Evolutionary conservation across 2,888 invertebrate genomes (phyloP), one percentile per base, ranked within the genome.

Genomic region (Eupeodes latifasciatus): DNA sequence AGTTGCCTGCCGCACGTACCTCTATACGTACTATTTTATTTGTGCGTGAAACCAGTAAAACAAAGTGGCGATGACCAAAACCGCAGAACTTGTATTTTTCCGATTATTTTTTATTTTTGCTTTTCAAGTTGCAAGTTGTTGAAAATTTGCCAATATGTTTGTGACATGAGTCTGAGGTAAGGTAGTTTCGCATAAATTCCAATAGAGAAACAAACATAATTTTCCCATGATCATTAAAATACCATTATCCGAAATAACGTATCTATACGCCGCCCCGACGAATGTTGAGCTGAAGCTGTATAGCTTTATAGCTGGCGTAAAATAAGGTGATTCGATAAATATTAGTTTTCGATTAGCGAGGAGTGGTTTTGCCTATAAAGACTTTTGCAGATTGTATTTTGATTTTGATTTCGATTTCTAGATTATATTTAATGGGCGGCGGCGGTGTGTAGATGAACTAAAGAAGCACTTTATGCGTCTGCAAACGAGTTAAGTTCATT

Each of bases 261-360:
- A 16, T 9, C 6, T 40, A 40, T 40, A 81, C 53, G 55, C 59
- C 66, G n/a, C n/a, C n/a, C 16, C 53, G 34, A 7, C 34, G 11
- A 9, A n/a, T 2, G 5, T 9, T 4, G 14, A 27, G 27, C 27
- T 27, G 27, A 27, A 27, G 27, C 3, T 27, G 27, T 27, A 0
- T 27, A 27, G 27, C 27, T 27, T 2, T 27, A 27, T 27, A 27
- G 51, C 34, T 19, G 67, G 67, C 51, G 12, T 69, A 40, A 51
- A 16, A 19, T 53, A 67, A 61, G 57, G 47, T 76, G 71, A 79
- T 80, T 83, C 62, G 76, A 72, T 80, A 87, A 84, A 87, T 87
- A 87, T 87, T 87, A 84, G 83, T 84, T 74, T 87, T 83, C 80
- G 80, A 87, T 84, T 84, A 77, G 64, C 66, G 47, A 27, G 34